Evolutionary conservation across 2,888 invertebrate genomes (phyloP).

Genomic region (Rotaria magnacalcarata): DNA sequence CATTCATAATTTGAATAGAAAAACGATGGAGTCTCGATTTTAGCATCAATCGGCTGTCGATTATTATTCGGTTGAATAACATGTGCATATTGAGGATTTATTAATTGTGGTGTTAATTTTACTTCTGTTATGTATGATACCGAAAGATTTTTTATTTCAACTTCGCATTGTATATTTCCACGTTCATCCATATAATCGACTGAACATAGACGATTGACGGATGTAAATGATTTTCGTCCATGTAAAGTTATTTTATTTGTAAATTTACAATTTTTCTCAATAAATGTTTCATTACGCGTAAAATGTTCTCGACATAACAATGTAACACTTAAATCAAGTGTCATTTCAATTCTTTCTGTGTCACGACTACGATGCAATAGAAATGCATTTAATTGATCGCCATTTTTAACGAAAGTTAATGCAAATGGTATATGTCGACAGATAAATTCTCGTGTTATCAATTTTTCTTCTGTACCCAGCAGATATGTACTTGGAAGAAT

Average conservation of each 20-base stretch:
- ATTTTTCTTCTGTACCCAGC: conserved; percentile 73
- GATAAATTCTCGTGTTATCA: conserved; percentile 75
- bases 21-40: conserved; percentile 38
- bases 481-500: conserved; percentile 74
- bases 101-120: conserved; percentile 62
- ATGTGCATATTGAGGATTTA: conserved; percentile 48
- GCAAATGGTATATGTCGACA: conserved; percentile 79
- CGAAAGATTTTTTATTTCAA: conserved; percentile 71
- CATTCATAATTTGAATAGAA: conserved; percentile 44
- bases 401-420: conserved; percentile 72
- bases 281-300: conserved; percentile 74
- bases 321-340: conserved; percentile 75
- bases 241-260: conserved; percentile 53
- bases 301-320: conserved; percentile 76
- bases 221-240: conserved; percentile 55
- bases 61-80: conserved; percentile 23
- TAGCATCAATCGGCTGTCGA: conserved; percentile 44
- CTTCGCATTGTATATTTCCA: conserved; percentile 74
- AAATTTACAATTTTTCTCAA: conserved; percentile 69
- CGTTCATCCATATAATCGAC: conserved; percentile 73
- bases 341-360: conserved; percentile 71
- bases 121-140: conserved; percentile 73
- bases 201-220: conserved; percentile 53
- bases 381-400: conserved; percentile 73
- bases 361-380: conserved; percentile 71